Conservation (phyloP, 2,797 vertebrate species). For the Euthynnus affinis region DNA sequence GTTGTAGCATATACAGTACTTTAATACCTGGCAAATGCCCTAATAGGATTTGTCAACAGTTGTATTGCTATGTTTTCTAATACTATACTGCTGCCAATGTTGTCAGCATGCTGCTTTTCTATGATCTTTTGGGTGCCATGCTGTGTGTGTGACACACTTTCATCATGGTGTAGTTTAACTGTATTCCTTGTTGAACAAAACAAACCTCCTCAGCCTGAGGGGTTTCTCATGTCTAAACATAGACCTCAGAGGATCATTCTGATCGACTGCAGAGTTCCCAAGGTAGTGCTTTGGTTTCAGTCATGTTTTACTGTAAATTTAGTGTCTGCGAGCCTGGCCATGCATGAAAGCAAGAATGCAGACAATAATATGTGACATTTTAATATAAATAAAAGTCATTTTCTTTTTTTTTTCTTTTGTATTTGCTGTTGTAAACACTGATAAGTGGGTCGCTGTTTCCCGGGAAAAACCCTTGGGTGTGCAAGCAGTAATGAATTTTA, state of each 20-base stretch:
- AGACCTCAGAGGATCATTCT: slow-evolving; percentile 62
- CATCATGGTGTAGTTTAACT: slow-evolving; percentile 69
- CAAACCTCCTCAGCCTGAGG: slow-evolving; percentile 71
- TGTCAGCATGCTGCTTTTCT: slow-evolving; percentile 60
- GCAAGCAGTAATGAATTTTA: slow-evolving; percentile 52
- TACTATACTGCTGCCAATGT: slow-evolving; percentile 39
- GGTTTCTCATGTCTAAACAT: slow-evolving; percentile 72
- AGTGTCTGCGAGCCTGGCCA: slow-evolving; percentile 16
- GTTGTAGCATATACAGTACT: neutral
- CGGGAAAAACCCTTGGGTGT: slow-evolving; percentile 35
- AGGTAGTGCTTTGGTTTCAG: slow-evolving; percentile 43
- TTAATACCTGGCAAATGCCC: slow-evolving; percentile 22
- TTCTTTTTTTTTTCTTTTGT: slow-evolving; percentile 24
- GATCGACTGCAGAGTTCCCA: slow-evolving; percentile 64
- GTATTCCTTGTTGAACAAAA: slow-evolving; percentile 73
- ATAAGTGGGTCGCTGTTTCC: slow-evolving; percentile 49
- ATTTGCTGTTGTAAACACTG: slow-evolving; percentile 54
- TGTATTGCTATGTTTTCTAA: slow-evolving; percentile 42
- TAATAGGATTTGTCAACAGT: slow-evolving; percentile 50
- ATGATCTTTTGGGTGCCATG: slow-evolving; percentile 68
- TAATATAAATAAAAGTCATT: slow-evolving; percentile 30
- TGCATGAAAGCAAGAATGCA: slow-evolving; percentile 22
- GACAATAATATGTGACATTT: slow-evolving; percentile 29
- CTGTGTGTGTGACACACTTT: slow-evolving; percentile 75
- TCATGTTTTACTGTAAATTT: slow-evolving; percentile 33